Percentiles rank a stretch among this genome's conserved stretches.
phyloP scores from a whole-genome alignment of 64 coral and sea anemone genomes.

The Montipora cactus region DNA sequence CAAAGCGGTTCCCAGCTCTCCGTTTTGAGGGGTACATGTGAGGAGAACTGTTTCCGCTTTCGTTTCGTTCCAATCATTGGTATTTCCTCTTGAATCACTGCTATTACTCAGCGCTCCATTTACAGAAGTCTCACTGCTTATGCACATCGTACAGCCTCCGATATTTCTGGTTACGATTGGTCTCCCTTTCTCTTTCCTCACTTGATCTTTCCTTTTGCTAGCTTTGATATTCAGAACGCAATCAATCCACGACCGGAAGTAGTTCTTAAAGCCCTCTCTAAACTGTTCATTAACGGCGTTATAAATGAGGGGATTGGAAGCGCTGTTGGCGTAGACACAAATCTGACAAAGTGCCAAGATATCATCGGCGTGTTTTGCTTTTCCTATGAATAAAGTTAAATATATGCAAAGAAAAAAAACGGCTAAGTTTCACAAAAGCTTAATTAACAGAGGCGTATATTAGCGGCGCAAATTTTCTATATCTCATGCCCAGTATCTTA shows the following conservation, averaged over 20 bases:
- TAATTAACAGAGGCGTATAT: too few species aligned
- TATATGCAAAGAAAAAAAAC: too few species aligned
- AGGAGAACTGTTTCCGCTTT: background rate
- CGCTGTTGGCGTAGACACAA: constrained; percentile 90
- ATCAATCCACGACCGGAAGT: constrained; percentile 85
- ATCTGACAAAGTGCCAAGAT: constrained; percentile 85
- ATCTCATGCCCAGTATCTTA: too few species aligned
- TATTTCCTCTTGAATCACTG: background rate
- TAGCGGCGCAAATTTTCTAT: too few species aligned
- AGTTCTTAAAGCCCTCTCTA: constrained; percentile 83
- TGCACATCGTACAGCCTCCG: background rate
- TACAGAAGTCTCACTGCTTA: background rate
- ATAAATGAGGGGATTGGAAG: constrained; percentile 88
- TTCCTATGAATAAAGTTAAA: background rate
- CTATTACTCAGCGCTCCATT: background rate
- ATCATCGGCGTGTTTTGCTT: background rate
- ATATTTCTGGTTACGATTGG: background rate
- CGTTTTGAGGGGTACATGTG: background rate
- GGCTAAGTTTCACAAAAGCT: too few species aligned
- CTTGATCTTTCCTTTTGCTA: constrained; percentile 5
- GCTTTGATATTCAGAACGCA: constrained; percentile 40
- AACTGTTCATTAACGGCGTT: constrained; percentile 92
- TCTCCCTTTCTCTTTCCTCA: background rate
- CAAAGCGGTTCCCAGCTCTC: background rate
- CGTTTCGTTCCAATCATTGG: background rate